These are phyloP conservation scores for Nephrocerus scutellatus DNA, from an alignment of 2,888 invertebrate genomes.

Conservation along the genomic window DNA sequence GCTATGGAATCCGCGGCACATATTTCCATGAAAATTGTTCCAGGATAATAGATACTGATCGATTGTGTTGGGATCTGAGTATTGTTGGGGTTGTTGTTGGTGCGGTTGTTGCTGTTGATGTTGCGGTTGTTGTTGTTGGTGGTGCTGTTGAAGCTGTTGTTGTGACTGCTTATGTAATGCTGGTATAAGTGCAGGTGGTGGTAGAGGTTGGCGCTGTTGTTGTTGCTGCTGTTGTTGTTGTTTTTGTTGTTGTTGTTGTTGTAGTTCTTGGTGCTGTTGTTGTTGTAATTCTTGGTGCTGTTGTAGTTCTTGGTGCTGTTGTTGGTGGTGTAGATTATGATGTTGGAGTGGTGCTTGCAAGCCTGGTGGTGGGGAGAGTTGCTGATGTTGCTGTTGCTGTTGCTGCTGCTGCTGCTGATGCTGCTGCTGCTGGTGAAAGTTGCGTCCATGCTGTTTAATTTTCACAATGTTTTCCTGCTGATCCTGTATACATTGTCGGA, in stretches of 20 bases:
- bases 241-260: constrained; percentile 29
- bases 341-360: constrained; percentile 18
- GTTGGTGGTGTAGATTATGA: constrained; percentile 23
- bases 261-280: constrained; percentile 26
- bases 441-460: constrained; percentile 38
- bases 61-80: constrained; percentile 46
- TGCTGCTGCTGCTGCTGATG: constrained; percentile 32
- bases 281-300: constrained; percentile 24
- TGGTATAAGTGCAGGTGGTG: constrained; percentile 37
- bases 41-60: constrained; percentile 61
- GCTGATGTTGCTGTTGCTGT: constrained; percentile 34
- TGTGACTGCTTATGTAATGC: constrained; percentile 39
- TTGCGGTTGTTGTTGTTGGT: constrained; percentile 21
- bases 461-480: constrained; percentile 42
- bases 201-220: constrained; percentile 34
- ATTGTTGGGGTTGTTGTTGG: constrained; percentile 32
- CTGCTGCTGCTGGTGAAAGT: constrained; percentile 38
- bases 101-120: constrained; percentile 26
- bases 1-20: constrained; percentile 65
- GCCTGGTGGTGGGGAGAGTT: constrained; percentile 27
- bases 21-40: constrained; percentile 69
- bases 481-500: constrained; percentile 39
- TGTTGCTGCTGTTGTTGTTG: constrained; percentile 30
- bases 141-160: constrained; percentile 29
- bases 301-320: constrained; percentile 24